Percentiles rank a stretch among this genome's conserved stretches.
Evolutionary conservation across 2,797 vertebrate species (phyloP).

Genomic region (Micromesistius poutassou): DNA sequence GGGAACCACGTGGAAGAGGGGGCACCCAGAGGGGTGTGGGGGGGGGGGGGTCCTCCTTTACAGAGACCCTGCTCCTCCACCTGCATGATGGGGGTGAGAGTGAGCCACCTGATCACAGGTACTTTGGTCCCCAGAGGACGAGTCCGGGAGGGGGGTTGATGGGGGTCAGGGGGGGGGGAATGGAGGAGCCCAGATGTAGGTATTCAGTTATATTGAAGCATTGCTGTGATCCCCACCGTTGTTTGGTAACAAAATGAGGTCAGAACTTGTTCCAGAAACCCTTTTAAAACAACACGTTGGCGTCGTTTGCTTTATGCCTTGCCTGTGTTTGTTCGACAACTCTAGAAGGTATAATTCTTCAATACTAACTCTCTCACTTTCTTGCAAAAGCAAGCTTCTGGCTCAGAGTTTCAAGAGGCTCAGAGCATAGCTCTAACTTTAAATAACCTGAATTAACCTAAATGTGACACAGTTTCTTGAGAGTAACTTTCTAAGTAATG

Average conservation of each 20-base stretch:
- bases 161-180: neutral
- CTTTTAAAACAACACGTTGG: slow-evolving; percentile 36
- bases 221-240: slow-evolving; percentile 9
- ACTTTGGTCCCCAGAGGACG: slow-evolving; percentile 43
- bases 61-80: slow-evolving; percentile 25
- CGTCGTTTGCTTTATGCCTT: slow-evolving; percentile 31
- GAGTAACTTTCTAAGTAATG: too few species aligned
- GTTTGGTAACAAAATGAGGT: slow-evolving; percentile 46
- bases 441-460: too few species aligned
- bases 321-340: neutral
- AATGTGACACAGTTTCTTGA: too few species aligned
- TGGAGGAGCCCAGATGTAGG: slow-evolving; percentile 33
- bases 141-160: slow-evolving; percentile 29
- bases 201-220: slow-evolving; percentile 46
- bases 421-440: too few species aligned
- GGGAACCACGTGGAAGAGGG: slow-evolving; percentile 8
- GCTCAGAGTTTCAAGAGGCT: too few species aligned
- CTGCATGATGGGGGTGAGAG: slow-evolving; percentile 36
- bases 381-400: too few species aligned
- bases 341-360: too few species aligned
- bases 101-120: slow-evolving; percentile 39
- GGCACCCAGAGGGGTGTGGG: too few species aligned
- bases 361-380: too few species aligned
- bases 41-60: slow-evolving; percentile 23
- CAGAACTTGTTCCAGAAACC: slow-evolving; percentile 50